These are phyloP conservation scores for Drosophila orosa DNA, from an alignment of 1,140 invertebrate genomes.

Conservation along the genomic window DNA sequence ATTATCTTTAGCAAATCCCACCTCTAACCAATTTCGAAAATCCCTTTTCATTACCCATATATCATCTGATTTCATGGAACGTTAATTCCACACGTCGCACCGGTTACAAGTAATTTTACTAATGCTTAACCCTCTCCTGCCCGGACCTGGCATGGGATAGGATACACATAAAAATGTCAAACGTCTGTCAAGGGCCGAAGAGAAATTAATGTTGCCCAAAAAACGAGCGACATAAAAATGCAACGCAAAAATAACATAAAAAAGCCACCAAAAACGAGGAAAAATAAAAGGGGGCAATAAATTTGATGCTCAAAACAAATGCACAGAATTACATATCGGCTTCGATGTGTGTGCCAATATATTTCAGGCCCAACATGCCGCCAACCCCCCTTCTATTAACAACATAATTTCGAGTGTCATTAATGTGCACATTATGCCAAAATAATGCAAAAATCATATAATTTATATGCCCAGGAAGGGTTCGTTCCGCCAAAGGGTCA, in stretches of 20 bases:
- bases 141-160: background rate
- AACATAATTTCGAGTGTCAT: slow-evolving; percentile 80
- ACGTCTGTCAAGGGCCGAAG: slow-evolving; percentile 66
- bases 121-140: slow-evolving; percentile 58
- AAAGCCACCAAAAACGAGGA: slow-evolving; percentile 58
- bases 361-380: slow-evolving; percentile 20
- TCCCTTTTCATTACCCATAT: slow-evolving; percentile 41
- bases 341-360: slow-evolving; percentile 21
- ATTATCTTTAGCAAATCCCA: background rate
- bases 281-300: slow-evolving; percentile 59
- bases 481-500: slow-evolving; percentile 56
- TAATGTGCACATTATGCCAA: slow-evolving; percentile 80
- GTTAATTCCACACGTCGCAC: slow-evolving; percentile 55
- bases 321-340: slow-evolving; percentile 21
- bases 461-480: slow-evolving; percentile 64
- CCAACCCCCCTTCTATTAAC: slow-evolving; percentile 66
- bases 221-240: slow-evolving; percentile 62
- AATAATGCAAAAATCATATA: slow-evolving; percentile 82
- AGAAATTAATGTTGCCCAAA: slow-evolving; percentile 68
- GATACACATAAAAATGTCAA: slow-evolving; percentile 63
- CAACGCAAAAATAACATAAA: slow-evolving; percentile 78
- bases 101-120: slow-evolving; percentile 66
- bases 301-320: slow-evolving; percentile 54
- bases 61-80: slow-evolving; percentile 67
- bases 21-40: background rate